Conservation (phyloP, 2,113 vertebrate genomes). For the Notarius quadriscutis region DNA sequence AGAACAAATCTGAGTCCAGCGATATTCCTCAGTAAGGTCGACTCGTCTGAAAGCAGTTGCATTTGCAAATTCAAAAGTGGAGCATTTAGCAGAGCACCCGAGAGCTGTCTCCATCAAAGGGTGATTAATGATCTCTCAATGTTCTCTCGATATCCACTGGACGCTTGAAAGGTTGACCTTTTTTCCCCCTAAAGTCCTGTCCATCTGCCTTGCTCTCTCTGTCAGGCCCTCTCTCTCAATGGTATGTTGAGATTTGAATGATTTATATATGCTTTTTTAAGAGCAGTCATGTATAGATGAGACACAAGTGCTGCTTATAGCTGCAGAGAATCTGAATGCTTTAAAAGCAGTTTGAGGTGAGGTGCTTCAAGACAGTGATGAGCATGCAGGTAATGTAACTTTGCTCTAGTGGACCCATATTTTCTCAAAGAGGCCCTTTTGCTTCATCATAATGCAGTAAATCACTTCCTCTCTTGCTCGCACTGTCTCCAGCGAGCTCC, state of each 20-base stretch:
- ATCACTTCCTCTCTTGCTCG: constrained; percentile 21
- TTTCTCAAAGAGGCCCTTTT: constrained; percentile 19
- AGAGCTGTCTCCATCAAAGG: constrained; percentile 41
- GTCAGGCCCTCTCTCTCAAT: background rate
- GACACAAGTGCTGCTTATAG: constrained; percentile 16
- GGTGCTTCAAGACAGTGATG: constrained; percentile 7
- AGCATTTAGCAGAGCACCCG: constrained; percentile 7
- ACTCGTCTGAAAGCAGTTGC: constrained; percentile 1
- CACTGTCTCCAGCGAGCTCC: constrained; percentile 17
- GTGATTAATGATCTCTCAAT: constrained; percentile 48
- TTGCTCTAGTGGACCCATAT: constrained; percentile 1
- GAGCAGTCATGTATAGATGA: constrained; percentile 35
- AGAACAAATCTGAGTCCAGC: background rate
- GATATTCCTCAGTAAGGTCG: constrained; percentile 4
- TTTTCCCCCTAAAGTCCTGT: constrained; percentile 35
- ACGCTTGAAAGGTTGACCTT: constrained; percentile 48
- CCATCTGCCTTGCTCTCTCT: background rate
- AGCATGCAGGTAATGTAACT: constrained; percentile 32
- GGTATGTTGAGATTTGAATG: constrained; percentile 13
- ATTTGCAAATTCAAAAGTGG: background rate
- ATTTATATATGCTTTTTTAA: constrained; percentile 41
- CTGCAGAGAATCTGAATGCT: constrained; percentile 21
- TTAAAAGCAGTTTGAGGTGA: constrained; percentile 16
- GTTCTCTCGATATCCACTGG: constrained; percentile 26
- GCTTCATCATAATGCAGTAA: constrained; percentile 34